Percentiles rank a stretch among this genome's conserved stretches.
Conservation (phyloP, 1,140 invertebrate species). For the Zaprionus gabonicus region DNA sequence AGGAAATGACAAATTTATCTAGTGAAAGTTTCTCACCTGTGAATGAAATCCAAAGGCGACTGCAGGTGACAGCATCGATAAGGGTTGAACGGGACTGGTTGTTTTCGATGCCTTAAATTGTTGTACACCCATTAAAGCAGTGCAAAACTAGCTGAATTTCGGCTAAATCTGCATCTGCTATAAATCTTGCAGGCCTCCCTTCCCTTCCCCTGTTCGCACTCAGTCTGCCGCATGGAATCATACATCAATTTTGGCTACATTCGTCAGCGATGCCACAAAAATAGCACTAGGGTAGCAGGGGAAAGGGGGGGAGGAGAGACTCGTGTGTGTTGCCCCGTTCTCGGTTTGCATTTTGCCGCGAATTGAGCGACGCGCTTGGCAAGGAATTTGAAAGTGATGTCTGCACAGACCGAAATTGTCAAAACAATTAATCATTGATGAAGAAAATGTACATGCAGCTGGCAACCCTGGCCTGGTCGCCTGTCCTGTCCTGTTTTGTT, state of each 20-base stretch:
- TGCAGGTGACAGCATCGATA: slow-evolving; percentile 42
- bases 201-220: background rate
- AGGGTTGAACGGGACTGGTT: slow-evolving; percentile 9
- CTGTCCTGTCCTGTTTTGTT: too few species aligned
- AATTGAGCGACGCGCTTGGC: slow-evolving; percentile 37
- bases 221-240: slow-evolving; percentile 48
- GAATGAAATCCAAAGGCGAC: slow-evolving; percentile 14
- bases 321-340: slow-evolving; percentile 9
- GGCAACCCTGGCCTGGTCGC: background rate
- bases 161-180: slow-evolving; percentile 40
- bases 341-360: slow-evolving; percentile 41
- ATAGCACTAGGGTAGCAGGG: slow-evolving; percentile 27
- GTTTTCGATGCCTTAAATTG: background rate
- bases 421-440: slow-evolving; percentile 83
- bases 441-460: slow-evolving; percentile 71
- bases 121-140: background rate
- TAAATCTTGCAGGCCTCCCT: slow-evolving; percentile 61
- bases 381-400: slow-evolving; percentile 55
- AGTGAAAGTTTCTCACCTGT: slow-evolving; percentile 56
- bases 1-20: slow-evolving; percentile 50
- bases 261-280: slow-evolving; percentile 73
- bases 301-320: background rate
- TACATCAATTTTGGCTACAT: slow-evolving; percentile 76
- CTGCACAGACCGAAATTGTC: slow-evolving; percentile 70
- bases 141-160: background rate